phyloP scores from a whole-genome alignment of 2,113 vertebrate species.

The Paracanthobrama guichenoti region DNA sequence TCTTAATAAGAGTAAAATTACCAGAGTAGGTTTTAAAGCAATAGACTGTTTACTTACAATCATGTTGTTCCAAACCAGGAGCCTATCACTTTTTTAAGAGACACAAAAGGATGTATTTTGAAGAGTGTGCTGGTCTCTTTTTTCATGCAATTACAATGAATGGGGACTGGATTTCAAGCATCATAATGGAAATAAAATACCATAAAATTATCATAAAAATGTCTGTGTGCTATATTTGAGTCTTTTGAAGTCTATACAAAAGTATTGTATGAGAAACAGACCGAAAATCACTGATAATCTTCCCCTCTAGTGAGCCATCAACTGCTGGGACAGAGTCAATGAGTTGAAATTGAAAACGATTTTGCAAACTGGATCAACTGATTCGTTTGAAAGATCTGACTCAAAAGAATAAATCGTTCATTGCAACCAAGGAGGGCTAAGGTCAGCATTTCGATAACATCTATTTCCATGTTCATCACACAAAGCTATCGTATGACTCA shows the following conservation, averaged over 20 bases:
- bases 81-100: not conserved
- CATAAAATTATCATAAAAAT: not conserved
- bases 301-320: slow-evolving; percentile 2
- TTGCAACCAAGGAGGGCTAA: not conserved
- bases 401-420: not conserved
- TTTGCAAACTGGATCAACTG: not conserved
- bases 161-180: not conserved
- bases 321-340: not conserved
- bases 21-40: not conserved
- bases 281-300: not conserved
- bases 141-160: not conserved
- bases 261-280: not conserved
- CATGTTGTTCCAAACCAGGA: not conserved
- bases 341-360: not conserved
- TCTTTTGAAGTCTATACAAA: not conserved
- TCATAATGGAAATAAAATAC: not conserved
- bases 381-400: not conserved
- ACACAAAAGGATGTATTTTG: not conserved
- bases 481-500: not conserved
- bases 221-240: not conserved
- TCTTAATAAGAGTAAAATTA: not conserved
- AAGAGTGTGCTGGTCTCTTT: not conserved
- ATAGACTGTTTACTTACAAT: not conserved
- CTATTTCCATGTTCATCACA: not conserved
- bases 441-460: not conserved